Evolutionary conservation across 2,888 invertebrate species (phyloP).

Genomic region (Geotrupes spiniger): DNA sequence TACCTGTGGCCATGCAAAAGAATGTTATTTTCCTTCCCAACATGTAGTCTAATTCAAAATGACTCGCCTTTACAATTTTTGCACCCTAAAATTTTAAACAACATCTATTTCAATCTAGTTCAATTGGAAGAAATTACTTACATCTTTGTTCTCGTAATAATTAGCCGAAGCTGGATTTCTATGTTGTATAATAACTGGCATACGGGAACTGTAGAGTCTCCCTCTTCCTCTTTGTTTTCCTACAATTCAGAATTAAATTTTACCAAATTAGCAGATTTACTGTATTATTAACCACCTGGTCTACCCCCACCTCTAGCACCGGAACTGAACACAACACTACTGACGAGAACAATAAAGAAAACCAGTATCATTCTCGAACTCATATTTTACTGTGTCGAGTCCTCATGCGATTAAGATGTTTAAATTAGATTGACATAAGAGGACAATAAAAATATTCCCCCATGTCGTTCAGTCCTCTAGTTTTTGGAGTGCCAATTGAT

Average conservation of each 20-base stretch:
- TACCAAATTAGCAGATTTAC: background rate
- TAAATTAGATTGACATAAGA: background rate
- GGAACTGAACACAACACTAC: background rate
- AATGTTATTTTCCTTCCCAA: slow-evolving; percentile 73
- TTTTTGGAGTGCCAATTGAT: background rate
- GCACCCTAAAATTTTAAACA: slow-evolving; percentile 57
- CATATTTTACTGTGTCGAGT: too few relatives aligned
- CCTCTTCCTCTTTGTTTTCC: slow-evolving; percentile 46
- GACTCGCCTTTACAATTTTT: slow-evolving; percentile 66
- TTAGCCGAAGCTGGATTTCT: slow-evolving; percentile 57
- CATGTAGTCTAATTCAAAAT: slow-evolving; percentile 71
- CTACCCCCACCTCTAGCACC: slow-evolving; percentile 15
- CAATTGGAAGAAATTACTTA: slow-evolving; percentile 45
- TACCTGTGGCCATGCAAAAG: slow-evolving; percentile 68
- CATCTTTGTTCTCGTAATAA: slow-evolving; percentile 66
- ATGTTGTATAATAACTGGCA: slow-evolving; percentile 58
- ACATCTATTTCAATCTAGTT: background rate
- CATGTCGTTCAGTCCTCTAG: background rate
- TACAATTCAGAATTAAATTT: slow-evolving; percentile 2
- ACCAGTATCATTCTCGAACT: slow-evolving; percentile 2
- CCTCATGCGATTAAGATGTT: too few relatives aligned
- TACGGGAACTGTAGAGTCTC: slow-evolving; percentile 52
- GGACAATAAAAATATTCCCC: background rate
- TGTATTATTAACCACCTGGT: slow-evolving; percentile 11
- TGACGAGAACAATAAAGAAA: slow-evolving; percentile 5